Evolutionary conservation across 2,113 vertebrate species (phyloP).

Genomic region (Melanerpes formicivorus): DNA sequence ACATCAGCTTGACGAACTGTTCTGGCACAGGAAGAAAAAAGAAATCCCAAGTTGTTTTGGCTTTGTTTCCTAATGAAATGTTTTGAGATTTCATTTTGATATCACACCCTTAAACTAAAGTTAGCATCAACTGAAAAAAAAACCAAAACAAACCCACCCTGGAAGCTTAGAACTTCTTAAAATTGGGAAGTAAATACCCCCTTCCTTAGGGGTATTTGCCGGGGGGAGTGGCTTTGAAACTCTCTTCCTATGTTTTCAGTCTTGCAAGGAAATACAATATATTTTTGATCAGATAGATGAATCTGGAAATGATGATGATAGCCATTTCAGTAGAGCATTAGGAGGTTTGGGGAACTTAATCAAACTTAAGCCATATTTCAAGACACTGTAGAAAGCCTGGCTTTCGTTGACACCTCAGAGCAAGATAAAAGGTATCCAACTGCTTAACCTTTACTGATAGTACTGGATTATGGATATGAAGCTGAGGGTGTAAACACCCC

Average conservation of each 20-base stretch:
- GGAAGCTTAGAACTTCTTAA: background rate
- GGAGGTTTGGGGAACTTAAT: background rate
- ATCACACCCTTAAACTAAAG: conserved; percentile 23
- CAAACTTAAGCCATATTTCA: background rate
- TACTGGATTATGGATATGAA: background rate
- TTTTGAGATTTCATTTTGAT: conserved; percentile 50
- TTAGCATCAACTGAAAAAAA: background rate
- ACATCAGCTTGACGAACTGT: conserved; percentile 4
- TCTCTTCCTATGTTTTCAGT: conserved; percentile 35
- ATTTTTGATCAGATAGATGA: background rate
- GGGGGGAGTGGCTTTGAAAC: conserved; percentile 1
- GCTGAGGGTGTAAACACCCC: background rate
- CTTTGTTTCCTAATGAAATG: conserved; percentile 47
- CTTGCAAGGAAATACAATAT: conserved; percentile 2
- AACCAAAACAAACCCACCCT: background rate
- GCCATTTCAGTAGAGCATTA: background rate
- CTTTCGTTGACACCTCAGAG: background rate
- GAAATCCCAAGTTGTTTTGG: background rate
- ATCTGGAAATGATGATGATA: background rate
- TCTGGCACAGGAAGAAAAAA: conserved; percentile 41
- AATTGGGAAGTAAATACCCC: conserved; percentile 14
- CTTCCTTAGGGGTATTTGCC: background rate
- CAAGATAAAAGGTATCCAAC: background rate
- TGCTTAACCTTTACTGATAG: background rate
- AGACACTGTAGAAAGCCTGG: background rate